Evolutionary conservation across 2,888 invertebrate genomes (phyloP).

Genomic region (Tetropium fuscum): DNA sequence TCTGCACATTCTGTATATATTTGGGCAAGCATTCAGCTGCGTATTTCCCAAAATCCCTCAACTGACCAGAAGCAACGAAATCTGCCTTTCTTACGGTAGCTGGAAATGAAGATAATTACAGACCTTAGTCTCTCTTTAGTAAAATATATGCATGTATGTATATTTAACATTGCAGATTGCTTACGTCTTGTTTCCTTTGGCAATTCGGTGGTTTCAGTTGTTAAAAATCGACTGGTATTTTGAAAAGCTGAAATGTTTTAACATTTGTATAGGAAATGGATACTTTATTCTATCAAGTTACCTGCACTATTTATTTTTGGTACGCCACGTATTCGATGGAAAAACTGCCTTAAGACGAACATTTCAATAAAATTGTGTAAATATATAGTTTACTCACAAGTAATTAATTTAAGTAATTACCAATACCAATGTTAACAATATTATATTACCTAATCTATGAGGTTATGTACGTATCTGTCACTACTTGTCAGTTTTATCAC

Average conservation of each 20-base stretch:
- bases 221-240: slow-evolving; percentile 6
- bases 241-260: too few relatives aligned
- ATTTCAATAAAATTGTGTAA: neutral
- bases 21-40: slow-evolving; percentile 95
- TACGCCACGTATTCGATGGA: neutral
- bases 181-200: slow-evolving; percentile 58
- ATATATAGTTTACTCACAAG: neutral
- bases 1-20: slow-evolving; percentile 94
- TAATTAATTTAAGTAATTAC: too few relatives aligned
- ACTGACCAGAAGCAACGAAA: slow-evolving; percentile 52
- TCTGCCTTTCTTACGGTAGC: slow-evolving; percentile 63
- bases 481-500: too few relatives aligned
- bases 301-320: slow-evolving; percentile 11
- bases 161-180: slow-evolving; percentile 22
- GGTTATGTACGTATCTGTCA: too few relatives aligned
- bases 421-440: too few relatives aligned
- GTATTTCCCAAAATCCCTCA: slow-evolving; percentile 86
- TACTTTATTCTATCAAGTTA: too few relatives aligned
- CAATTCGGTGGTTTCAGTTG: slow-evolving; percentile 37
- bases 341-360: slow-evolving; percentile 11
- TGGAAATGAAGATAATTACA: too few relatives aligned
- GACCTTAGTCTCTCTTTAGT: too few relatives aligned
- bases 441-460: too few relatives aligned
- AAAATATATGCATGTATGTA: too few relatives aligned
- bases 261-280: too few relatives aligned